Evolutionary conservation across 2,888 invertebrate genomes (phyloP).

Genomic region (Amitus sp.): DNA sequence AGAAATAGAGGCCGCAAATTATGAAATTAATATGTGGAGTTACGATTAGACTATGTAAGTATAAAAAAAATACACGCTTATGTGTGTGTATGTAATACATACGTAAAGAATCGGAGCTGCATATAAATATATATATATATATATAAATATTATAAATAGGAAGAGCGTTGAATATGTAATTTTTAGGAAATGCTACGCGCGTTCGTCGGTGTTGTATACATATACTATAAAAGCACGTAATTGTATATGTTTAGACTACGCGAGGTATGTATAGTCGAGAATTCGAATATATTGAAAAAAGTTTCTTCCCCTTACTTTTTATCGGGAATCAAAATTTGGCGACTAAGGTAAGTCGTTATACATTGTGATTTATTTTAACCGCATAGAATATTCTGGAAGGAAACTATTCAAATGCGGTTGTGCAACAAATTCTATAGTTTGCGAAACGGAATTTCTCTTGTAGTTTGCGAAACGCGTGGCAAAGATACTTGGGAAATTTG

Average conservation of each 20-base stretch:
- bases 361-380: conserved; percentile 13
- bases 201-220: conserved; percentile 42
- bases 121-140: conserved; percentile 29
- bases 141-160: conserved; percentile 27
- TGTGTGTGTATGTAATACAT: conserved; percentile 31
- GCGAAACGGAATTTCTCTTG: conserved; percentile 32
- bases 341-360: conserved; percentile 9
- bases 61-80: conserved; percentile 18
- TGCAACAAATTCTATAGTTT: conserved; percentile 33
- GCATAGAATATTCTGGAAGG: conserved; percentile 6
- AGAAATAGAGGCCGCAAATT: conserved; percentile 42
- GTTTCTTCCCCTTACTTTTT: background rate
- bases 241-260: conserved; percentile 39
- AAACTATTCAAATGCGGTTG: conserved; percentile 33
- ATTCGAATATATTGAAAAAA: conserved; percentile 38
- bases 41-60: background rate
- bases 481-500: conserved; percentile 41
- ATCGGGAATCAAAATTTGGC: conserved; percentile 1
- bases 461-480: conserved; percentile 36
- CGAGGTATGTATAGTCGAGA: conserved; percentile 31
- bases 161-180: conserved; percentile 43
- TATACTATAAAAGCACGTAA: conserved; percentile 25
- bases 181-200: conserved; percentile 47
- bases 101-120: conserved; percentile 21
- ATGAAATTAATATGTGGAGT: conserved; percentile 32